Evolutionary conservation across 1,140 invertebrate species (phyloP).

Genomic region (Drosophila santomea): DNA sequence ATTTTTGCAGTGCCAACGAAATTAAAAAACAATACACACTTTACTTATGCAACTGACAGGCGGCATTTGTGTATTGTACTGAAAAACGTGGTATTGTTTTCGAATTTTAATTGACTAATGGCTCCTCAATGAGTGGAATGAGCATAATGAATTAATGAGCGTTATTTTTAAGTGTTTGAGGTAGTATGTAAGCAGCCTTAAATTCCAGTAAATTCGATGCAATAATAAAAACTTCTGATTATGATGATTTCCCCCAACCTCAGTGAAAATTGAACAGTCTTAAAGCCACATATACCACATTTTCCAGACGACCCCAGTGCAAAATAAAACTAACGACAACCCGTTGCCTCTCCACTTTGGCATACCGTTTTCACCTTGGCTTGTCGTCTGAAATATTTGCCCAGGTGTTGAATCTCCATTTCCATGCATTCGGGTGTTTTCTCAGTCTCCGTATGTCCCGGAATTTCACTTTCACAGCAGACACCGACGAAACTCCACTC

Average conservation of each 20-base stretch:
- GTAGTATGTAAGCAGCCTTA: background rate
- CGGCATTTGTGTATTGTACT: slow-evolving; percentile 5
- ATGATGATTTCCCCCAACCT: too few species aligned
- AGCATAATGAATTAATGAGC: background rate
- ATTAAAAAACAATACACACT: slow-evolving; percentile 49
- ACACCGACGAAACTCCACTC: slow-evolving; percentile 11
- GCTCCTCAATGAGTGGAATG: background rate
- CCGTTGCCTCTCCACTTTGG: background rate
- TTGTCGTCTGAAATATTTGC: slow-evolving; percentile 71
- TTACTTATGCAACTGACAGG: slow-evolving; percentile 47
- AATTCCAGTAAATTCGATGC: too few species aligned
- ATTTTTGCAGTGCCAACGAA: slow-evolving; percentile 50
- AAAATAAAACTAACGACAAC: slow-evolving; percentile 54
- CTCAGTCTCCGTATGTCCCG: slow-evolving; percentile 26
- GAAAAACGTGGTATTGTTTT: background rate
- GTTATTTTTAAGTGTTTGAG: background rate
- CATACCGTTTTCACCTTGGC: slow-evolving; percentile 23
- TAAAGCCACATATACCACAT: slow-evolving; percentile 26
- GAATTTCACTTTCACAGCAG: slow-evolving; percentile 74
- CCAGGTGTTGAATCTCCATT: slow-evolving; percentile 27
- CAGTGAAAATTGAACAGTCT: too few species aligned
- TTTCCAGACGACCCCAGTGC: slow-evolving; percentile 48
- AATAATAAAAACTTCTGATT: too few species aligned
- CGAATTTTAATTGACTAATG: background rate
- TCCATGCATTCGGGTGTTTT: slow-evolving; percentile 17